A percentile compares a stretch with the other conserved stretches of the same genome.
phyloP scores from a whole-genome alignment of 2,888 invertebrate genomes.

The Brachylomia viminalis region DNA sequence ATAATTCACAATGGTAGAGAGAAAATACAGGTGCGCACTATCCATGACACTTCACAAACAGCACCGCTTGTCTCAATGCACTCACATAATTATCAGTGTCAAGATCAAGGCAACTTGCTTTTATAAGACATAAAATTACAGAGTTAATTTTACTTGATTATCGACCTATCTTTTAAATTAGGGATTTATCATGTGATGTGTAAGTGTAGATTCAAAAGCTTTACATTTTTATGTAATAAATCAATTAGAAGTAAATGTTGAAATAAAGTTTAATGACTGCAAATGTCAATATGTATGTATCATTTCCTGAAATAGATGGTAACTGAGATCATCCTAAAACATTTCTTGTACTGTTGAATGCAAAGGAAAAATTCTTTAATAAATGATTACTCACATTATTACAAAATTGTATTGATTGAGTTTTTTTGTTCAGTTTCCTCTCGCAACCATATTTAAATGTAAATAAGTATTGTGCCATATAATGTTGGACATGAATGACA shows the following conservation, averaged over 20 bases:
- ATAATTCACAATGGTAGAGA: constrained; percentile 21
- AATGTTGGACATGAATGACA: constrained; percentile 63
- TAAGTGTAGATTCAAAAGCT: constrained; percentile 4
- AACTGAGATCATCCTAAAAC: constrained; percentile 11
- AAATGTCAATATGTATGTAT: constrained; percentile 2
- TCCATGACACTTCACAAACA: constrained; percentile 53
- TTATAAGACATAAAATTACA: constrained; percentile 6
- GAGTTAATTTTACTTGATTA: constrained; percentile 1
- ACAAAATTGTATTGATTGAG: constrained; percentile 20
- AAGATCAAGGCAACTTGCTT: constrained; percentile 71
- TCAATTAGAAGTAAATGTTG: background rate
- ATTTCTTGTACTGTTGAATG: background rate
- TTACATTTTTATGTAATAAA: constrained; percentile 2
- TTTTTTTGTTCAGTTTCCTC: constrained; percentile 41
- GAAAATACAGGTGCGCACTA: constrained; percentile 62
- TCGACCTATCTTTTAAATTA: background rate
- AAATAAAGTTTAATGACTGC: background rate
- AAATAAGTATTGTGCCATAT: constrained; percentile 61
- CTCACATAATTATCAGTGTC: constrained; percentile 66
- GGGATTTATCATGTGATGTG: background rate
- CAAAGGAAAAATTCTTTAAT: constrained; percentile 13
- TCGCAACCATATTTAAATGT: constrained; percentile 57
- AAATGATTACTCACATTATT: constrained; percentile 28
- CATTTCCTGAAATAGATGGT: constrained; percentile 10
- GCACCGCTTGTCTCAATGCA: constrained; percentile 64